phyloP scores from a whole-genome alignment of 2,797 vertebrate species.

The Sparidentex hasta region DNA sequence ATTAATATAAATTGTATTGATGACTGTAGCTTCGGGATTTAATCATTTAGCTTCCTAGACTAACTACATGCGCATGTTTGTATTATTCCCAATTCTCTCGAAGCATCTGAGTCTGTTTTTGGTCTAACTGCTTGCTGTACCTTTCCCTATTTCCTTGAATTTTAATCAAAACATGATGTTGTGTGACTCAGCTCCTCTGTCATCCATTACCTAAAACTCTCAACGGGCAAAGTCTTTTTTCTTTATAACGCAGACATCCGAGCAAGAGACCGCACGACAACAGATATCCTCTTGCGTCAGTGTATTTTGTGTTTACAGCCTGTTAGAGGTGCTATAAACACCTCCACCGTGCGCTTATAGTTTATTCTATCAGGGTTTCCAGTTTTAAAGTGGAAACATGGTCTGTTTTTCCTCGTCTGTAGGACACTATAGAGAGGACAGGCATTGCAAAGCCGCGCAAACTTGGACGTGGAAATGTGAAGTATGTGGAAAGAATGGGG shows the following conservation, averaged over 20 bases:
- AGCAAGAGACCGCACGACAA: neutral
- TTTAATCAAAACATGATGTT: constrained; percentile 57
- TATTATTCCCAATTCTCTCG: neutral
- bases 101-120: constrained; percentile 27
- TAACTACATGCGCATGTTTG: neutral
- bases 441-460: constrained; percentile 46
- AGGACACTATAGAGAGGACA: constrained; percentile 33
- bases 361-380: neutral
- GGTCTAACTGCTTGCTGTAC: constrained; percentile 22
- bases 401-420: constrained; percentile 47
- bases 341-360: neutral
- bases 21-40: neutral
- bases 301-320: constrained; percentile 14
- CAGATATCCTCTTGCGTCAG: neutral
- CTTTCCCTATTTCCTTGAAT: constrained; percentile 42
- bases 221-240: constrained; percentile 16
- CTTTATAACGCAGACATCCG: constrained; percentile 23
- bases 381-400: constrained; percentile 38
- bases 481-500: constrained; percentile 80
- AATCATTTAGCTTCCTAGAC: neutral
- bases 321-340: neutral
- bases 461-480: constrained; percentile 76
- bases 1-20: too few relatives aligned
- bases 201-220: constrained; percentile 30
- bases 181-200: constrained; percentile 45